A percentile compares a stretch with the other conserved stretches of the same genome.
phyloP scores from a whole-genome alignment of 2,888 invertebrate species.

The Drosophila fulvimacula region DNA sequence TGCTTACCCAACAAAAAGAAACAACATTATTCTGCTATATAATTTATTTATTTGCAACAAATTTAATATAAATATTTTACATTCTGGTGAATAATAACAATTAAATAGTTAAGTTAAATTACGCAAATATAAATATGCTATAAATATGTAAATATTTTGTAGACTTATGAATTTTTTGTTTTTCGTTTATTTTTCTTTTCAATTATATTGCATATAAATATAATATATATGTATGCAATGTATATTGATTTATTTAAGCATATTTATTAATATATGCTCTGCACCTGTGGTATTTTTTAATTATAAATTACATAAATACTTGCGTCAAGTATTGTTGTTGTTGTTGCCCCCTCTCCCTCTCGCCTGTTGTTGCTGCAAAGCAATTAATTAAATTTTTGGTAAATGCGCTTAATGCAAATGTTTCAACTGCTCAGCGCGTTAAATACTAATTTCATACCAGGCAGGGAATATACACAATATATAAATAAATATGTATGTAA shows the following conservation, averaged over 20 bases:
- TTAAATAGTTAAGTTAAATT: background rate
- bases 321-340: constrained; percentile 1
- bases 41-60: background rate
- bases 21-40: background rate
- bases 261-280: constrained; percentile 36
- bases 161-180: background rate
- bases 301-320: constrained; percentile 42
- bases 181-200: too few species aligned
- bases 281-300: constrained; percentile 46
- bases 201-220: background rate
- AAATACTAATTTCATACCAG: constrained; percentile 41
- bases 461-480: background rate
- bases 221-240: background rate
- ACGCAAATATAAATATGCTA: background rate
- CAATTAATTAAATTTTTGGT: constrained; percentile 72
- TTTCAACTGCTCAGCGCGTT: constrained; percentile 53
- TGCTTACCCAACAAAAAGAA: background rate
- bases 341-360: background rate
- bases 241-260: constrained; percentile 26
- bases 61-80: background rate
- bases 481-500: background rate
- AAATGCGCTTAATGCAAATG: constrained; percentile 55
- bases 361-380: constrained; percentile 13
- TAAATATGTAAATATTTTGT: constrained; percentile 11
- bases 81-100: background rate